Evolutionary conservation across 2,113 vertebrate genomes (phyloP), one percentile per base, ranked within the genome.

Genomic region (Synchiropus splendidus): DNA sequence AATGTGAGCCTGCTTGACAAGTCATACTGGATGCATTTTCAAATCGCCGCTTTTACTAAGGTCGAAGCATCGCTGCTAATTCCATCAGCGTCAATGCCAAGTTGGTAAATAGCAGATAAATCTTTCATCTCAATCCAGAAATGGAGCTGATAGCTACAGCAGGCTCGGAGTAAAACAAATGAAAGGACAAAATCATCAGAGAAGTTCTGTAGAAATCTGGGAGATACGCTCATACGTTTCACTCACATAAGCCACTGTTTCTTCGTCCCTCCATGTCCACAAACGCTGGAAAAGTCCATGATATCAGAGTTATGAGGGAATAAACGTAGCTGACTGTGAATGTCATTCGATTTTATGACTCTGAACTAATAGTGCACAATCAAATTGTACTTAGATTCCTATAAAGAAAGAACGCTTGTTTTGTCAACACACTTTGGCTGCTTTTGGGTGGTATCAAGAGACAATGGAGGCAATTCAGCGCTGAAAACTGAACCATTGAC

Each of bases 251-350:
- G 56, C 65, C 47, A 59, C 46, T 49, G 43, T 18, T 40, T n/a
- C n/a, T n/a, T 36, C 9, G 17, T 15, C 42, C 8, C 39, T 16
- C 44, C 31, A 21, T 34, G 4, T 40, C 36, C 9, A 36, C 47
- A 50, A 53, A 64, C 54, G 46, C 55, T 18, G 34, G 61, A 46
- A 60, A 64, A 71, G 44, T 59, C 57, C 72, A 70, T 76, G 70
- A 74, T 58, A 58, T 74, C 57, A 70, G 59, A 79, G 70, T 76
- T 67, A 79, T 67, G 67, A 55, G 57, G 42, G 48, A 58, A 72
- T 65, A 63, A 64, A 72, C 76, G n/a, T n/a, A n/a, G n/a, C n/a
- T n/a, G 62, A 58, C 21, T 70, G 65, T n/a, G n/a, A n/a, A n/a
- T n/a, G n/a, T n/a, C 66, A 70, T 64, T 59, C 62, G 63, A 74